These are phyloP conservation scores for Melieria omissa DNA, from an alignment of 2,888 invertebrate species.

Conservation along the genomic window DNA sequence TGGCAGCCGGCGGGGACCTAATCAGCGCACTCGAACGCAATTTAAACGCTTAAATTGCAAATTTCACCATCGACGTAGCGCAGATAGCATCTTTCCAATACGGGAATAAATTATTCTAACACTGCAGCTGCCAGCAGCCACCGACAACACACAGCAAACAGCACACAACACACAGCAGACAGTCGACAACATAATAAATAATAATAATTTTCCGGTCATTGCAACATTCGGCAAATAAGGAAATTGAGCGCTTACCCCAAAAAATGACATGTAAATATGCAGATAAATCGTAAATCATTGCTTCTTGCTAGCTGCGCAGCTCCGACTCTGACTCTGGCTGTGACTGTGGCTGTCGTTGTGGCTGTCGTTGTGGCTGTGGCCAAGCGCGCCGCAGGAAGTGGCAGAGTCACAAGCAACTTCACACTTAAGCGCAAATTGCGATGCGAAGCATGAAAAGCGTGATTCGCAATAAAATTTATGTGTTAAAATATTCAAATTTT, in stretches of 20 bases:
- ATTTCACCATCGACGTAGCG: conserved; percentile 15
- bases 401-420: conserved; percentile 21
- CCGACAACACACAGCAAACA: conserved; percentile 2
- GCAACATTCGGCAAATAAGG: conserved; percentile 59
- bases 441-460: conserved; percentile 51
- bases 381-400: conserved; percentile 6
- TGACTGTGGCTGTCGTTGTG: no score
- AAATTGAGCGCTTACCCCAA: conserved; percentile 41
- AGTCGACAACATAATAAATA: conserved; percentile 46
- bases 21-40: conserved; percentile 29
- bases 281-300: conserved; percentile 35
- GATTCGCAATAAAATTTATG: conserved; percentile 48
- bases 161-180: conserved; percentile 18
- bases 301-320: background rate
- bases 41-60: conserved; percentile 33
- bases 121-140: background rate
- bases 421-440: conserved; percentile 27
- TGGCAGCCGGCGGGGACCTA: background rate
- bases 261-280: conserved; percentile 39
- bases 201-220: conserved; percentile 65
- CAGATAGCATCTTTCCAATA: no score
- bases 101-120: conserved; percentile 2
- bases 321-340: background rate
- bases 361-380: no score
- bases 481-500: conserved; percentile 39